Base-by-base conservation (phyloP, 2,888 invertebrate genomes). In the Loripinus fragilis region DNA sequence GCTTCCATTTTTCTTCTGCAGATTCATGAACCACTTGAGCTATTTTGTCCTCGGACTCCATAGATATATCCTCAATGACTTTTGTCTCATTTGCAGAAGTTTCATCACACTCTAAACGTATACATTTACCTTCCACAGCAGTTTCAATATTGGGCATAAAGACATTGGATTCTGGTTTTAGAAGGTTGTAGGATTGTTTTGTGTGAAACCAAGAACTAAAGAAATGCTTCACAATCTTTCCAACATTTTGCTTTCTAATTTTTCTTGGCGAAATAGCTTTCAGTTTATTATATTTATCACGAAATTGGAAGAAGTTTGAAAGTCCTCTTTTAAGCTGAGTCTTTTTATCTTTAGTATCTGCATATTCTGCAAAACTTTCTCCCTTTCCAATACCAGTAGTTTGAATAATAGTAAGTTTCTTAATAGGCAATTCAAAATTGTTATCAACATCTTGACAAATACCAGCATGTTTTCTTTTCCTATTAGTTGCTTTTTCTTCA, bases 151-250 rank as follows among this genome's bases (percentile, higher is more conserved):
- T 38, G 12, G 7, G 12, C 12, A 8, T 12, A 38, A 38, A 38
- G 12, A 38, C 38, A 38, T 5, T 12, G 5, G 38, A 38, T 38
- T 45, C n/a, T 45, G 45, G 20, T 20, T 45, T 45, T 20, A 12
- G 45, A 45, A 17, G 15, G 25, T 15, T 65, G 41, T 65, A 65
- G 12, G 65, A 8, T 25, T 65, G 7, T 17, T 28, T 65, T 33
- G n/a, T 65, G 30, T 33, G 33, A 23, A 69, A 76, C 71, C 66
- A 52, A 38, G 64, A 33, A 2, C 55, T 42, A 28, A 76, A 76
- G 65, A 76, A 76, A 2, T 25, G 10, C 33, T 76, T 76, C 33
- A 76, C 55, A 23, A 70, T 66, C 55, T 55, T 71, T 25, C 55
- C 67, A 8, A 76, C 35, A 25, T 25, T 67, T n/a, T 42, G 15